A percentile compares a stretch with the other conserved stretches of the same genome.
These are phyloP conservation scores for Diorhabda carinulata DNA, from an alignment of 1,140 invertebrate species.

Conservation along the genomic window DNA sequence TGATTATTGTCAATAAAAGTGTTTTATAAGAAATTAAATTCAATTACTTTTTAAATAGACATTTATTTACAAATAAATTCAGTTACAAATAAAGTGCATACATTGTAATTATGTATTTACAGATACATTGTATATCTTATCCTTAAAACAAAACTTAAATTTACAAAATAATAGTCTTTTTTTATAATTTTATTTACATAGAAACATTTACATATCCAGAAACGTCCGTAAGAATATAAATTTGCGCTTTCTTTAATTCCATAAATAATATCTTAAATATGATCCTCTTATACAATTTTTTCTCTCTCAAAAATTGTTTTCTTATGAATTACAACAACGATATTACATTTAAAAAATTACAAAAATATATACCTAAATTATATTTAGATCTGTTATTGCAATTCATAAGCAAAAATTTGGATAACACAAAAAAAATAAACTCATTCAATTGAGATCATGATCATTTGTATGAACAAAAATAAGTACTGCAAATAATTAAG, in stretches of 20 bases:
- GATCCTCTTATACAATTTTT: neutral
- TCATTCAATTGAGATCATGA: neutral
- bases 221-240: slow-evolving; percentile 10
- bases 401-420: neutral
- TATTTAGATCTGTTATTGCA: neutral
- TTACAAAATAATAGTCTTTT: slow-evolving; percentile 32
- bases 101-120: slow-evolving; percentile 39
- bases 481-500: slow-evolving; percentile 23
- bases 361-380: slow-evolving; percentile 1
- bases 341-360: slow-evolving; percentile 1
- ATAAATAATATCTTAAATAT: neutral
- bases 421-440: neutral
- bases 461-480: neutral
- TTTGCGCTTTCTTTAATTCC: slow-evolving; percentile 7
- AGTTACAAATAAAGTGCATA: slow-evolving; percentile 42
- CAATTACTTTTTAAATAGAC: slow-evolving; percentile 28
- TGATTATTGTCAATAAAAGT: too few species aligned
- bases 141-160: slow-evolving; percentile 23
- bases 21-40: neutral
- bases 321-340: neutral
- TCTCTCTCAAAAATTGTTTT: neutral
- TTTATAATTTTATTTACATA: slow-evolving; percentile 19
- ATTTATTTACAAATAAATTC: slow-evolving; percentile 47
- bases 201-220: slow-evolving; percentile 23
- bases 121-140: slow-evolving; percentile 28